phyloP scores from a whole-genome alignment of 2,888 invertebrate species.

The Papilio gigon region DNA sequence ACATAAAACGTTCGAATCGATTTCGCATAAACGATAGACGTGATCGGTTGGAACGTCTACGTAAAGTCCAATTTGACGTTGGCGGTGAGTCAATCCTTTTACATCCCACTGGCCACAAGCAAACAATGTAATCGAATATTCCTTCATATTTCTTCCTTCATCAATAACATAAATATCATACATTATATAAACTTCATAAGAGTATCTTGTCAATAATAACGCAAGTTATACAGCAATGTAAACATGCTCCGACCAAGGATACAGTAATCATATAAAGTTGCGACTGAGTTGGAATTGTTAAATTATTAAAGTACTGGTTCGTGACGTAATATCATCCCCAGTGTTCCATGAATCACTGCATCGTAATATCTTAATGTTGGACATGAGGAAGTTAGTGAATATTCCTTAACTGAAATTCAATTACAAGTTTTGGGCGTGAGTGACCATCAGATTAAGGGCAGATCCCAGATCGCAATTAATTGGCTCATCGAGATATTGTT shows the following conservation, averaged over 20 bases:
- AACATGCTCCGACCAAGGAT: constrained; percentile 8
- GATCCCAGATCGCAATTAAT: constrained; percentile 75
- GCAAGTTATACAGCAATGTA: constrained; percentile 20
- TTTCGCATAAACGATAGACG: constrained; percentile 81
- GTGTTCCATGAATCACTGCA: constrained; percentile 46
- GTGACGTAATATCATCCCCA: constrained; percentile 39
- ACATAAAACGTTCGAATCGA: constrained; percentile 79
- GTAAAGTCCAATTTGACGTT: constrained; percentile 68
- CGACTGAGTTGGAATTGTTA: constrained; percentile 35
- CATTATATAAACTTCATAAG: neutral
- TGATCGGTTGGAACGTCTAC: constrained; percentile 66
- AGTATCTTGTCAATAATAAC: constrained; percentile 17
- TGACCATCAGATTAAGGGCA: constrained; percentile 78
- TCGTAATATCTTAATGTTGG: constrained; percentile 50
- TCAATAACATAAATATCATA: constrained; percentile 26
- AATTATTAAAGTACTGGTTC: constrained; percentile 39
- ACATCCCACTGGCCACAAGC: constrained; percentile 42
- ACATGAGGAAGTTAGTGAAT: constrained; percentile 59
- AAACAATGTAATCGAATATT: constrained; percentile 23
- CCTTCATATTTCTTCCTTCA: constrained; percentile 29
- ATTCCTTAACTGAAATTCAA: constrained; percentile 69
- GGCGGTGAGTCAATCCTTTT: constrained; percentile 54
- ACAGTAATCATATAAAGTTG: constrained; percentile 37
- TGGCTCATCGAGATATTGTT: constrained; percentile 77
- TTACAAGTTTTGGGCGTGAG: constrained; percentile 73